Conservation (phyloP, 2,113 vertebrate species). For the Pseudorasbora parva region DNA sequence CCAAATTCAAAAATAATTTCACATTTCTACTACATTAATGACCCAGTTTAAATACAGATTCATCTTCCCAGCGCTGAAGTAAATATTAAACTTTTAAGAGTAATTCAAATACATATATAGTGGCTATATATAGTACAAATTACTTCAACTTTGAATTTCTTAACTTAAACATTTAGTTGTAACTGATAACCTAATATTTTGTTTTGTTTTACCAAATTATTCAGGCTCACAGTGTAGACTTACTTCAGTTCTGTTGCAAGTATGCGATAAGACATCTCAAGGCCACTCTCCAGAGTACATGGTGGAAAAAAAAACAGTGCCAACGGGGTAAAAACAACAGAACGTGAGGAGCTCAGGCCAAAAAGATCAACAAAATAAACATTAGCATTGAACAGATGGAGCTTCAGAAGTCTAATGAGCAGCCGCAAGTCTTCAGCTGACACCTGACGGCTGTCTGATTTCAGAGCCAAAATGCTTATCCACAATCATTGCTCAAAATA, state of each 20-base stretch:
- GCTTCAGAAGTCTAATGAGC: slow-evolving; percentile 38
- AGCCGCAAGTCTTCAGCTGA: slow-evolving; percentile 50
- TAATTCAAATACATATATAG: too few relatives aligned
- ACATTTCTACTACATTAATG: too few relatives aligned
- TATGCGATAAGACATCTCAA: slow-evolving; percentile 37
- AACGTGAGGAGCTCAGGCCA: not conserved
- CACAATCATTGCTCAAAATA: slow-evolving; percentile 37
- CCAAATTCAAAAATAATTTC: too few relatives aligned
- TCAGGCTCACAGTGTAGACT: not conserved
- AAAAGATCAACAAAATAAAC: slow-evolving; percentile 42
- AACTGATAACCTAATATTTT: too few relatives aligned
- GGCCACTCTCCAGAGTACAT: not conserved
- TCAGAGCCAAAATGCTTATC: slow-evolving; percentile 47
- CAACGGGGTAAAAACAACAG: slow-evolving; percentile 29
- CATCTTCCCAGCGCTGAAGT: too few relatives aligned
- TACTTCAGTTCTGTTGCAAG: slow-evolving; percentile 38
- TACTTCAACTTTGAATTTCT: too few relatives aligned
- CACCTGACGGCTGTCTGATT: slow-evolving; percentile 48
- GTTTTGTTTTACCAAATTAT: too few relatives aligned
- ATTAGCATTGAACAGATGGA: slow-evolving; percentile 35
- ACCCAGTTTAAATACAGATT: too few relatives aligned
- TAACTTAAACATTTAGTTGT: too few relatives aligned
- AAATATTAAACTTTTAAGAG: too few relatives aligned
- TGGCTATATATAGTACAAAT: too few relatives aligned
- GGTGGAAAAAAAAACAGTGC: slow-evolving; percentile 18